Evolutionary conservation across 2,797 vertebrate genomes (phyloP).

Genomic region (Poecile montanus): DNA sequence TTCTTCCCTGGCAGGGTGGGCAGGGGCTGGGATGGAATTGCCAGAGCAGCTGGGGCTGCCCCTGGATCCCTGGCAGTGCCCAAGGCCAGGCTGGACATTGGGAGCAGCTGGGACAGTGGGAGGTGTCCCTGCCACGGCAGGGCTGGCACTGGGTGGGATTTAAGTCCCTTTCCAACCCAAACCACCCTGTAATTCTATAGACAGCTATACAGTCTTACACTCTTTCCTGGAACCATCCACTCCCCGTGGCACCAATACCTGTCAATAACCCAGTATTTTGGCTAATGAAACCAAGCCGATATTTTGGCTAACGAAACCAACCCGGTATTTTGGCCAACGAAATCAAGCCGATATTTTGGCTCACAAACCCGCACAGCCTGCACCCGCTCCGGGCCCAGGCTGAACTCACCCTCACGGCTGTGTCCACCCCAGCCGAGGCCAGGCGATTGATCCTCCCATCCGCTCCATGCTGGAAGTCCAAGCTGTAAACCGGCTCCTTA

Average conservation of each 20-base stretch:
- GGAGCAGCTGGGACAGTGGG: not conserved
- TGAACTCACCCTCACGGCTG: constrained; percentile 85
- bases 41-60: not conserved
- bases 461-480: constrained; percentile 90
- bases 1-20: not conserved
- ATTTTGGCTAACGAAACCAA: too few species aligned
- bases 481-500: constrained; percentile 95
- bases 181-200: not conserved
- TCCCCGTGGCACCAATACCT: accelerated
- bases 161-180: not conserved
- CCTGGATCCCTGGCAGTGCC: not conserved
- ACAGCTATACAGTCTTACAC: too few species aligned
- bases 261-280: accelerated
- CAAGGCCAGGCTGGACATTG: not conserved
- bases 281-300: accelerated
- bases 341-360: accelerated
- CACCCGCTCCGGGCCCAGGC: accelerated
- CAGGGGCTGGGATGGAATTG: accelerated
- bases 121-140: not conserved
- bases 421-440: constrained; percentile 95
- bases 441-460: constrained; percentile 85
- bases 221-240: not conserved
- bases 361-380: not conserved
- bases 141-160: accelerated
- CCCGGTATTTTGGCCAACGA: accelerated